Base-by-base conservation (phyloP, 2,113 vertebrate genomes). In the Dasyprocta punctata region DNA sequence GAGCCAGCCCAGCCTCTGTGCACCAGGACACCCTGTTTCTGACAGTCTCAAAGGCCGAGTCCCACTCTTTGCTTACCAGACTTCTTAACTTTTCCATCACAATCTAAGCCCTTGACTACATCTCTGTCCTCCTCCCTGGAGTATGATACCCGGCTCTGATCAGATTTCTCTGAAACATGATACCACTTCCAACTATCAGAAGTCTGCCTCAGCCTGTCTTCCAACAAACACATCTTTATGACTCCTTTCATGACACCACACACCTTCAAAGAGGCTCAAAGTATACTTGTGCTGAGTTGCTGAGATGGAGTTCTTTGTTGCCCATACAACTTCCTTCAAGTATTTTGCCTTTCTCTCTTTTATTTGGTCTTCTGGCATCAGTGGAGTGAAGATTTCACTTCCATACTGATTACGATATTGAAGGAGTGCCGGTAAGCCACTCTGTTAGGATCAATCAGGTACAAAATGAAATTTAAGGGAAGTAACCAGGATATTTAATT, bases 381-480 rank as follows among this genome's bases (percentile, higher is more conserved):
- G 22, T 33, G 67, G 44, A 28, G 19, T 60, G 93, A 89, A 75
- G 49, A 85, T 26, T 52, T 73, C 75, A 84, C 47, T 10, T 14
- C 20, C 65, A 73, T 6, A 1, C 22, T 85, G 92, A 94, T 2
- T 22, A 49, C 52, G 41, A 56, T 36, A n/a, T 13, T 87, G 44
- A 96, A 56, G 44, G 60, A 86, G 24, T 49, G 20, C 65, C 20
- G 13, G 22, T 60, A 81, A 95, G 17, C 38, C 61, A 94, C 19
- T 61, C 33, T 54, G 30, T 71, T 87, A 19, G 13, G 7, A 63
- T 87, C 71, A 75, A n/a, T 93, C 49, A 80, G 63, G 24, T 54
- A 41, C 95, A 96, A 92, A 82, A 94, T 80, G 44, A 97, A 96
- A 89, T 17, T 41, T n/a, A 93, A 92, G 38, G 10, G 41, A 73